Conservation (phyloP, 2,888 invertebrate species). For the Lasioglossum marginatum region DNA sequence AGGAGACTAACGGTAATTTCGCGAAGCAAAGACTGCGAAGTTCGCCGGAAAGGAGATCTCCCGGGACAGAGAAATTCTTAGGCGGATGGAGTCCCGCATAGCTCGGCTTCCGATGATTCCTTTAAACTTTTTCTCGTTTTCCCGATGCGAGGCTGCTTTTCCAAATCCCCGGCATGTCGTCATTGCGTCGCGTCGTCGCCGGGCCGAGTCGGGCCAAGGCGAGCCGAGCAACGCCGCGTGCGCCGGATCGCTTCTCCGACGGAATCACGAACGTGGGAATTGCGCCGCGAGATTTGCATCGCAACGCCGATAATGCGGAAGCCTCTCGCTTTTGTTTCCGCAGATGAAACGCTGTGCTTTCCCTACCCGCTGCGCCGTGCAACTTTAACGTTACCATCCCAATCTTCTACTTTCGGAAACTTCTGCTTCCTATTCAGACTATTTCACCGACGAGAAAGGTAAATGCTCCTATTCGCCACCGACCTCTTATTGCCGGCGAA, state of each 20-base stretch:
- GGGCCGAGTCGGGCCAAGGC: neutral
- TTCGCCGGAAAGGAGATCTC: constrained; percentile 47
- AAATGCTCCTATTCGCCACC: neutral
- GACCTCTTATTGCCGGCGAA: neutral
- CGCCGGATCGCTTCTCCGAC: constrained; percentile 26
- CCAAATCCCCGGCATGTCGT: constrained; percentile 46
- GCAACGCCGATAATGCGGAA: constrained; percentile 45
- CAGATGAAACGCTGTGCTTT: constrained; percentile 7
- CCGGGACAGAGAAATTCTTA: constrained; percentile 46
- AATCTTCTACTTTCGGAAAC: neutral
- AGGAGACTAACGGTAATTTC: constrained; percentile 49
- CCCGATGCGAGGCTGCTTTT: constrained; percentile 23
- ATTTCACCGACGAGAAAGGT: neutral
- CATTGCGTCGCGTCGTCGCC: neutral
- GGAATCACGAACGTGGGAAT: constrained; percentile 53
- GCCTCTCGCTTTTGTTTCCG: constrained; percentile 9
- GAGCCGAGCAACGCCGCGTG: constrained; percentile 29
- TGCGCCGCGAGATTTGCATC: constrained; percentile 59
- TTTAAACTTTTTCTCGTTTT: constrained; percentile 58
- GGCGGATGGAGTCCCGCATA: constrained; percentile 50
- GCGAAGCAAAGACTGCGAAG: constrained; percentile 42
- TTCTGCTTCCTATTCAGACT: neutral
- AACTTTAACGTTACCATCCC: neutral
- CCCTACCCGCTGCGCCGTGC: neutral
- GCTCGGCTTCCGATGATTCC: constrained; percentile 55